Evolutionary conservation across 2,888 invertebrate species (phyloP).

Genomic region (Saturnia pavonia): DNA sequence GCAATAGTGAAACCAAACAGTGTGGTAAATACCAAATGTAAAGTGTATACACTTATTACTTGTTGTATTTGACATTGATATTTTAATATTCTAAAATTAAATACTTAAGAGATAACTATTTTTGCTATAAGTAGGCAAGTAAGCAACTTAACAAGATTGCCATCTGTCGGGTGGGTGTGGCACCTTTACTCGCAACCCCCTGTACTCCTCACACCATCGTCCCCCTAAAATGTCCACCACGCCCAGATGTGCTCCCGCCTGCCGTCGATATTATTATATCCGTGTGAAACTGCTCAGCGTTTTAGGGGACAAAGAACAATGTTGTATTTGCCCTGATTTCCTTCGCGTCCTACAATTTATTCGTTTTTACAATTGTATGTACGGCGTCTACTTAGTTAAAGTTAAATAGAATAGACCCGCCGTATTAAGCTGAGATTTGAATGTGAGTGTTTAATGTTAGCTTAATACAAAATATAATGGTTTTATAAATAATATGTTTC

Average conservation of each 20-base stretch:
- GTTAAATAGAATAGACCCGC: slow-evolving; percentile 68
- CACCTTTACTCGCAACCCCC: slow-evolving; percentile 34
- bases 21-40: too few relatives aligned
- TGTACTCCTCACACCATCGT: slow-evolving; percentile 32
- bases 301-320: slow-evolving; percentile 68
- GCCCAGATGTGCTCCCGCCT: slow-evolving; percentile 62
- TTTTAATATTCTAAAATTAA: not conserved
- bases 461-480: slow-evolving; percentile 24
- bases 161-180: slow-evolving; percentile 70
- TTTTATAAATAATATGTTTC: not conserved
- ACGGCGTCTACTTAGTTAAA: slow-evolving; percentile 50
- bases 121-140: slow-evolving; percentile 39
- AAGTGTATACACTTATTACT: too few relatives aligned
- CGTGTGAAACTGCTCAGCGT: slow-evolving; percentile 68
- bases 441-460: slow-evolving; percentile 55
- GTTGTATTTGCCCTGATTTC: slow-evolving; percentile 67
- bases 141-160: slow-evolving; percentile 45
- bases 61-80: not conserved
- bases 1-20: too few relatives aligned
- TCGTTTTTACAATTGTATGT: slow-evolving; percentile 32
- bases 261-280: slow-evolving; percentile 51
- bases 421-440: slow-evolving; percentile 67
- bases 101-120: not conserved
- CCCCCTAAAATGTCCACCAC: slow-evolving; percentile 50
- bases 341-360: slow-evolving; percentile 63